phyloP scores from a whole-genome alignment of 2,113 vertebrate species.

The Rattus rattus region DNA sequence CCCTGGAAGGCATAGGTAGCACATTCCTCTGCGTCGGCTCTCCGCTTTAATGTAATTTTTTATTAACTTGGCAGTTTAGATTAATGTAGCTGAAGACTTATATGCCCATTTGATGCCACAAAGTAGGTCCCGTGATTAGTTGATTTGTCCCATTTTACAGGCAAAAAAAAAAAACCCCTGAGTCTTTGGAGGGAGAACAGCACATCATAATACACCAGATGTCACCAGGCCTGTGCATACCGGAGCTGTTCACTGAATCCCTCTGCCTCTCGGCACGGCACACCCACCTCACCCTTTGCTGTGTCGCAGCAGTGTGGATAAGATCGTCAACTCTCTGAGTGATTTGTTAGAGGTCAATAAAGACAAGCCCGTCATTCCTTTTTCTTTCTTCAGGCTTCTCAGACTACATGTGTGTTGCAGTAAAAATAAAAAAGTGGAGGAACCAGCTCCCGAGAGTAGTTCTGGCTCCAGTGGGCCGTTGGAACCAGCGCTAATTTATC shows the following conservation, averaged over 20 bases:
- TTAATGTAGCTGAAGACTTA: background rate
- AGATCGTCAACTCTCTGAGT: background rate
- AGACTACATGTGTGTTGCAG: no score
- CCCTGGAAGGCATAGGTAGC: background rate
- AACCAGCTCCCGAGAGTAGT: no score
- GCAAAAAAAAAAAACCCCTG: background rate
- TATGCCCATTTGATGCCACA: background rate
- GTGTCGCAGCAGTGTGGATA: background rate
- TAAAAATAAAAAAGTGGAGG: no score
- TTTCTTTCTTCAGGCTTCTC: no score
- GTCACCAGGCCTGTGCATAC: background rate
- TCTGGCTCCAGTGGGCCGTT: no score
- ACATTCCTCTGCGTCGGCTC: background rate
- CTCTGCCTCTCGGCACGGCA: background rate
- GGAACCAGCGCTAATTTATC: no score
- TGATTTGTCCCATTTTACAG: background rate
- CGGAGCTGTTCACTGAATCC: rapidly evolving
- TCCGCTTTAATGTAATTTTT: background rate
- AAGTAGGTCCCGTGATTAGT: background rate
- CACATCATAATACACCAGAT: no score
- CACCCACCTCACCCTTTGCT: background rate
- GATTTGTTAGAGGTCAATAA: background rate
- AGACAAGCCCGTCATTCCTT: background rate
- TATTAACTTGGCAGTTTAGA: background rate
- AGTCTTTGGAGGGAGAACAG: background rate